Base-by-base conservation (phyloP, 2,888 invertebrate species). In the Hypolimnas misippus region DNA sequence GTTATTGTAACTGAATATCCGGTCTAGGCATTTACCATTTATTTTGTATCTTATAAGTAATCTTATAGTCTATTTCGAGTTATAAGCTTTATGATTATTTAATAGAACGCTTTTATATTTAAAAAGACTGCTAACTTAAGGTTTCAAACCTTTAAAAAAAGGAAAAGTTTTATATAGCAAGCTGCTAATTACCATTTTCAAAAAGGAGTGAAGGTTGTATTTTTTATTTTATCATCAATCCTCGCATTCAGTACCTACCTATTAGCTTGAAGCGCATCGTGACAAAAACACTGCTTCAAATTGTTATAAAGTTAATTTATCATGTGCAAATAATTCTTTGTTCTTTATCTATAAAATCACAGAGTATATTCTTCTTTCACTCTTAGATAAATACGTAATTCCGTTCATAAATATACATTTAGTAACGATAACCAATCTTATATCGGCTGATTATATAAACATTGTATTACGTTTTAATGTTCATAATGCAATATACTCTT, bases 391-490 rank as follows among this genome's bases (percentile, higher is more conserved):
- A n/a, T n/a, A n/a, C n/a, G n/a, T n/a, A n/a, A 49, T 49, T 12
- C 6, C 8, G 49, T 51, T 14, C 51, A 58, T 33, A 35, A 46
- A 60, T 33, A 60, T 53, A 17, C n/a, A 49, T 49, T 29, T 54
- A 46, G 35, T 25, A 10, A 16, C 35, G 17, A 61, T 63, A 61
- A 63, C 51, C 61, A 55, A 52, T 63, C 38, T 38, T 29, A 66
- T 51, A 58, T 57, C 55, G 57, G 38, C 51, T 57, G 21, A 51
- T 66, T 61, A 63, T 57, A 65, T 68, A 66, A 68, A 50, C 65
- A 71, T 69, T 68, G 65, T 68, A 66, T 70, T 63, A 46, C 46
- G 52, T 68, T 69, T 73, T 68, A 71, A 66, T 67, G 68, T 66
- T 65, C 50, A 62, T 68, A 66, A 62, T 63, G 67, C 69, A 69